Conservation (phyloP, 2,113 vertebrate species). For the Peromyscus polionotus region DNA sequence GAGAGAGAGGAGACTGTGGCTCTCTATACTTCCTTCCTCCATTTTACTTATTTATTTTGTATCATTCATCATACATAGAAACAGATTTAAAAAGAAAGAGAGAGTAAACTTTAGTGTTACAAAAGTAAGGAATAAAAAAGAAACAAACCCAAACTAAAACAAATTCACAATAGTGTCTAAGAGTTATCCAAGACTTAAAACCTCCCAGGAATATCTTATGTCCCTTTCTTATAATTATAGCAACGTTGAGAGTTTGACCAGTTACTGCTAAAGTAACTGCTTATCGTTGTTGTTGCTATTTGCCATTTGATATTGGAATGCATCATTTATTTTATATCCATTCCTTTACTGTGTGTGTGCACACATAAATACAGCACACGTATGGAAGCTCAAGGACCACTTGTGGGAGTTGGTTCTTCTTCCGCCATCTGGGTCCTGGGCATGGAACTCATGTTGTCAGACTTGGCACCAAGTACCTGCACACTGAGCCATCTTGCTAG, state of each 20-base stretch:
- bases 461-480: not conserved
- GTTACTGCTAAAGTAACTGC: not conserved
- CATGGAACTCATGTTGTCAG: not conserved
- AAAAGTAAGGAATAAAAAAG: not conserved
- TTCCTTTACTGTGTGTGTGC: not conserved
- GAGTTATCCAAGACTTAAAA: not conserved
- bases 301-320: not conserved
- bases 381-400: not conserved
- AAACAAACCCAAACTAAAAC: not conserved
- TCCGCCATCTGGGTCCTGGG: not conserved
- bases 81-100: not conserved
- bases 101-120: not conserved
- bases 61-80: not conserved
- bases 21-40: not conserved
- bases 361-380: not conserved
- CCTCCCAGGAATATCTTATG: not conserved
- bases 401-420: not conserved
- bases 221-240: not conserved
- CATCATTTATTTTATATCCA: not conserved
- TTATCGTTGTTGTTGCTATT: not conserved
- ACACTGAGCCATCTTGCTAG: not conserved
- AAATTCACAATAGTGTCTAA: not conserved
- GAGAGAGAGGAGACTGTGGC: too few species aligned
- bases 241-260: not conserved
- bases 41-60: not conserved